Evolutionary conservation across 2,113 vertebrate genomes (phyloP).

Genomic region (Xiphophorus maculatus): DNA sequence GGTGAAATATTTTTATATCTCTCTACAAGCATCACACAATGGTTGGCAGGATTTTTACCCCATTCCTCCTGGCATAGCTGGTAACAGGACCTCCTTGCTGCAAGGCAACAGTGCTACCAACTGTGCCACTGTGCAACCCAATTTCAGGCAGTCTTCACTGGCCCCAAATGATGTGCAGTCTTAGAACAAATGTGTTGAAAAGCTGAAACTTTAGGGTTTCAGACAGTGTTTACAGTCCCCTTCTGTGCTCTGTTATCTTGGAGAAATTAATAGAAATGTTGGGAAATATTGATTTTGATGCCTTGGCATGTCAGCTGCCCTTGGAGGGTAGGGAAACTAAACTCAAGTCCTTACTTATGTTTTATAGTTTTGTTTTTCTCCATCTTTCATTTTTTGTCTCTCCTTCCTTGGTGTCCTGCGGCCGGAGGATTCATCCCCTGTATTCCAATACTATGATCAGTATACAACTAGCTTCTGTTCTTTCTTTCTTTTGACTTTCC

Average conservation of each 20-base stretch:
- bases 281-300: not conserved
- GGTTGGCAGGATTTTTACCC: no score
- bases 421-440: not conserved
- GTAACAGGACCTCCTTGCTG: no score
- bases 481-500: not conserved
- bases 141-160: no score
- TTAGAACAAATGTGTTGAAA: conserved; percentile 19
- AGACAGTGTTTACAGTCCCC: not conserved
- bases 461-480: no score
- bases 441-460: no score
- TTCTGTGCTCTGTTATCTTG: not conserved
- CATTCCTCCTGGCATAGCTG: no score
- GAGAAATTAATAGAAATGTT: not conserved
- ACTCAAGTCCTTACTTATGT: conserved; percentile 36
- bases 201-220: conserved; percentile 8
- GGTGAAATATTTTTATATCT: no score
- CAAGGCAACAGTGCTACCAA: no score
- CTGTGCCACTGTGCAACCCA: no score
- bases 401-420: not conserved
- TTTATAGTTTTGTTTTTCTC: conserved; percentile 1
- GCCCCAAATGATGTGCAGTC: no score
- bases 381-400: conserved; percentile 1
- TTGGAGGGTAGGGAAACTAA: conserved; percentile 1
- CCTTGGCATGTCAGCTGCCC: not conserved
- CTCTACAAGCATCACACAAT: no score